A percentile compares a stretch with the other conserved stretches of the same genome.
Conservation (phyloP, 2,888 invertebrate genomes). For the Timema cristinae region DNA sequence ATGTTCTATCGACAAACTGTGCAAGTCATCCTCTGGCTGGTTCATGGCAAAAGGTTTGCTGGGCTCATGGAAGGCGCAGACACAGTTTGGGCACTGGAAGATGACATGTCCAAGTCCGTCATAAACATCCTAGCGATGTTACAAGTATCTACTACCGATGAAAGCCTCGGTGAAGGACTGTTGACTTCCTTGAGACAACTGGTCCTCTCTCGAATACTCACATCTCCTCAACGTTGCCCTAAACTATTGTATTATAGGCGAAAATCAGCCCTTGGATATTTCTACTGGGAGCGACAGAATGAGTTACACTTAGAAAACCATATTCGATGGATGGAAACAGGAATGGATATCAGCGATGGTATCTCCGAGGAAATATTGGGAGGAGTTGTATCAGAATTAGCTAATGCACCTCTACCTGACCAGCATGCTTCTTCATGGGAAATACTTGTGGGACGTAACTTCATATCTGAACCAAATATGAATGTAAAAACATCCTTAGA, state of each 20-base stretch:
- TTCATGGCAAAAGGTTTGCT: slow-evolving; percentile 40
- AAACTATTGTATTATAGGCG: slow-evolving; percentile 49
- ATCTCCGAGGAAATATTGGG: slow-evolving; percentile 43
- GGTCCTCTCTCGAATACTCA: slow-evolving; percentile 31
- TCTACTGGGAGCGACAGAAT: slow-evolving; percentile 48
- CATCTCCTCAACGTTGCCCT: slow-evolving; percentile 32
- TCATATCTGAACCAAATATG: slow-evolving; percentile 19
- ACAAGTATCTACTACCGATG: slow-evolving; percentile 39
- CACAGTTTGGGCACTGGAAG: slow-evolving; percentile 53
- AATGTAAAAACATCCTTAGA: slow-evolving; percentile 24
- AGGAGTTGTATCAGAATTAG: slow-evolving; percentile 44
- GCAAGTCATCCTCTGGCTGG: slow-evolving; percentile 3
- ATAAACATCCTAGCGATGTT: slow-evolving; percentile 51
- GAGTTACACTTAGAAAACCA: slow-evolving; percentile 46
- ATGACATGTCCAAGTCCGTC: slow-evolving; percentile 46
- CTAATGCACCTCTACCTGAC: slow-evolving; percentile 47
- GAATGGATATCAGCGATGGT: slow-evolving; percentile 36
- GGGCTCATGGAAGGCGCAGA: slow-evolving; percentile 52
- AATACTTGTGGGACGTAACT: slow-evolving; percentile 45
- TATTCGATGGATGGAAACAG: slow-evolving; percentile 45
- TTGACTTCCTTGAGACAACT: slow-evolving; percentile 30
- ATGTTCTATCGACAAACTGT: slow-evolving; percentile 21
- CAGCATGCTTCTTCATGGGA: slow-evolving; percentile 51
- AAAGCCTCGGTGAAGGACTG: slow-evolving; percentile 28
- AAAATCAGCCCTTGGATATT: slow-evolving; percentile 49